Conservation (phyloP, 1,140 invertebrate genomes). For the Diprion similis region DNA sequence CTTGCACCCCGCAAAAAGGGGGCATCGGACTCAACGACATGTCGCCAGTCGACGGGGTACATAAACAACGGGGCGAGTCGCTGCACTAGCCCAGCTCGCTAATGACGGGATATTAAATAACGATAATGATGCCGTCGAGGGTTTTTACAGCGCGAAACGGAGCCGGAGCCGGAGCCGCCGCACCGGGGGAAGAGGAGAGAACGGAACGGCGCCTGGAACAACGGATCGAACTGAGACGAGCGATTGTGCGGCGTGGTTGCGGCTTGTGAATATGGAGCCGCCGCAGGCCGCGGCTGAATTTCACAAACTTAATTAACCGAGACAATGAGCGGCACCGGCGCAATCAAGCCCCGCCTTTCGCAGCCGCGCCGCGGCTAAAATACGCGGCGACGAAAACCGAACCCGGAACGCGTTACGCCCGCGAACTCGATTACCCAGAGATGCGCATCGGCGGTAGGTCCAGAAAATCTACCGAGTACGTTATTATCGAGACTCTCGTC, state of each 20-base stretch:
- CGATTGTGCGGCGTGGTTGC: slow-evolving; percentile 20
- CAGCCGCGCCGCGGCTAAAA: not conserved
- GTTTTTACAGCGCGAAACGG: slow-evolving; percentile 39
- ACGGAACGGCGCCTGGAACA: slow-evolving; percentile 28
- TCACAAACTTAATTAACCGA: slow-evolving; percentile 56
- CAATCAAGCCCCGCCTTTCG: slow-evolving; percentile 15
- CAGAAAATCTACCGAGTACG: too few relatives aligned
- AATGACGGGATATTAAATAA: slow-evolving; percentile 64
- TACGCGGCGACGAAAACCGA: too few relatives aligned
- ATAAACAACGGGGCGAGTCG: slow-evolving; percentile 56
- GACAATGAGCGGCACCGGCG: slow-evolving; percentile 35
- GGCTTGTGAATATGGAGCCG: not conserved
- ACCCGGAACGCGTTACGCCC: too few relatives aligned
- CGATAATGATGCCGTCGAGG: slow-evolving; percentile 56
- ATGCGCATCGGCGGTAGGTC: too few relatives aligned
- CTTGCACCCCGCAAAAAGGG: not conserved
- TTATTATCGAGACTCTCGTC: too few relatives aligned
- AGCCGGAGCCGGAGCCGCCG: not conserved
- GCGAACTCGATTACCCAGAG: too few relatives aligned
- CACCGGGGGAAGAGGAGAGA: slow-evolving; percentile 7
- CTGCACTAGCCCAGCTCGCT: slow-evolving; percentile 53
- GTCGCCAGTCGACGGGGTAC: slow-evolving; percentile 44
- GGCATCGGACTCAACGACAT: slow-evolving; percentile 20
- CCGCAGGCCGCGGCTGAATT: slow-evolving; percentile 39
- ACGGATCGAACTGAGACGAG: slow-evolving; percentile 12